Percentiles rank a stretch among this genome's conserved stretches.
These are phyloP conservation scores for Gastracanthus pulcherrimus DNA, from an alignment of 2,888 invertebrate species.

Conservation along the genomic window DNA sequence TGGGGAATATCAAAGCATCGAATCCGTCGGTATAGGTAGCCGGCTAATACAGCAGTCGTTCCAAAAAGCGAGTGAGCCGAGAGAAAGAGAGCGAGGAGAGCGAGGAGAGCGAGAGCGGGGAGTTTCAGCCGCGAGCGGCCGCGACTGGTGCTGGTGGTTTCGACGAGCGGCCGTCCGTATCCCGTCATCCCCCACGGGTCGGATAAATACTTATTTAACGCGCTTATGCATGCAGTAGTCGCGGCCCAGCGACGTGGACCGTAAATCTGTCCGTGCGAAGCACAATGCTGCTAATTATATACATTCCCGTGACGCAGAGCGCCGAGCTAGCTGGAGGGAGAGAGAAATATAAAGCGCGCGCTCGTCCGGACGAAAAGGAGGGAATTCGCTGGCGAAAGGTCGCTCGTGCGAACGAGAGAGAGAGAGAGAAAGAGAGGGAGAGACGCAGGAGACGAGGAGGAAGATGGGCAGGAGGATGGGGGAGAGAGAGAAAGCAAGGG, in stretches of 20 bases:
- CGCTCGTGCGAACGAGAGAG: conserved; percentile 36
- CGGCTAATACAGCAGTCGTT: not conserved
- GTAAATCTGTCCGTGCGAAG: conserved; percentile 75
- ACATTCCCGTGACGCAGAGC: conserved; percentile 74
- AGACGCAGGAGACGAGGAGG: conserved; percentile 37
- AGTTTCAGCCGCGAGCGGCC: not conserved
- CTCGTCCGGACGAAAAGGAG: conserved; percentile 51
- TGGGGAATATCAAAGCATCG: conserved; percentile 20
- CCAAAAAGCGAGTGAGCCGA: not conserved
- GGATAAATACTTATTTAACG: conserved; percentile 78
- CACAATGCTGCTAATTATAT: conserved; percentile 77
- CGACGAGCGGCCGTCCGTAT: conserved; percentile 41
- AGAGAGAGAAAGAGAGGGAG: conserved; percentile 44
- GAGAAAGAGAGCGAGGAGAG: not conserved
- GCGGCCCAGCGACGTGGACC: conserved; percentile 72
- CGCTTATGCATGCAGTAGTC: conserved; percentile 76
- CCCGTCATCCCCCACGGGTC: conserved; percentile 73
- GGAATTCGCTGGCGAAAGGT: too few relatives aligned
- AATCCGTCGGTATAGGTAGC: not conserved
- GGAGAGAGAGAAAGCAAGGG: conserved; percentile 58
- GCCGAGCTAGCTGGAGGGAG: not conserved
- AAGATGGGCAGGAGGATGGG: not conserved
- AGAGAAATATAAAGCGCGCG: not conserved
- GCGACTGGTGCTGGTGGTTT: too few relatives aligned
- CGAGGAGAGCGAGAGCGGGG: not conserved